phyloP scores from a whole-genome alignment of 2,797 vertebrate genomes.

The Characodon lateralis region DNA sequence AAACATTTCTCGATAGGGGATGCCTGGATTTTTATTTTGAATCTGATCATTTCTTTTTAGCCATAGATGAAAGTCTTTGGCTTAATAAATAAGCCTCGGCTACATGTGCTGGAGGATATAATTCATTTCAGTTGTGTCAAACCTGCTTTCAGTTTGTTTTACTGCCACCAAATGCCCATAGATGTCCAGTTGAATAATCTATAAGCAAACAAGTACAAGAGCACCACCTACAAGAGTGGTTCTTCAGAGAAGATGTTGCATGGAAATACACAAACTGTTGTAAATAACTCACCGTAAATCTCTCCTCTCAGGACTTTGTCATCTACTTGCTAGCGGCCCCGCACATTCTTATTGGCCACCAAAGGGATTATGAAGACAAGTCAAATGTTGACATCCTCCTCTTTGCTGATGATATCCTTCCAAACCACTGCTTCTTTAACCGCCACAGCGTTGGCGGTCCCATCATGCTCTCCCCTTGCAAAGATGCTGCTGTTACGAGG shows the following conservation, averaged over 20 bases:
- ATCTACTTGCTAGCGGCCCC: slow-evolving; percentile 76
- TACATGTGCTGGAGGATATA: too few species aligned
- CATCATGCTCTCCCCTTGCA: slow-evolving; percentile 62
- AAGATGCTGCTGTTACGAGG: slow-evolving; percentile 65
- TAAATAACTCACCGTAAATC: neutral
- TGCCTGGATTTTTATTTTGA: neutral
- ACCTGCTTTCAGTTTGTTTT: neutral
- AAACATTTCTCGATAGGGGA: neutral
- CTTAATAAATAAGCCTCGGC: neutral
- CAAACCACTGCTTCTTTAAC: slow-evolving; percentile 74
- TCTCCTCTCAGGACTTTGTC: slow-evolving; percentile 77
- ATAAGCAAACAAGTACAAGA: neutral
- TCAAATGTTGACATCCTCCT: slow-evolving; percentile 65
- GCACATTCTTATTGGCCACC: slow-evolving; percentile 66
- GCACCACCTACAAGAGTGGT: neutral
- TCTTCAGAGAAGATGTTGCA: too few species aligned
- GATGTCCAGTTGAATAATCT: neutral
- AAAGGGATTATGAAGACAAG: slow-evolving; percentile 32
- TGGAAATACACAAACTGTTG: neutral
- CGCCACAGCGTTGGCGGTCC: slow-evolving; percentile 31
- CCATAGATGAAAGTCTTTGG: neutral
- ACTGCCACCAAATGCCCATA: neutral
- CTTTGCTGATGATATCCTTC: slow-evolving; percentile 74
- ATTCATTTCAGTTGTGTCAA: neutral
- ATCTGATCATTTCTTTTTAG: neutral